Conservation (phyloP, 2,797 vertebrate species). For the Lagorchestes hirsutus region DNA sequence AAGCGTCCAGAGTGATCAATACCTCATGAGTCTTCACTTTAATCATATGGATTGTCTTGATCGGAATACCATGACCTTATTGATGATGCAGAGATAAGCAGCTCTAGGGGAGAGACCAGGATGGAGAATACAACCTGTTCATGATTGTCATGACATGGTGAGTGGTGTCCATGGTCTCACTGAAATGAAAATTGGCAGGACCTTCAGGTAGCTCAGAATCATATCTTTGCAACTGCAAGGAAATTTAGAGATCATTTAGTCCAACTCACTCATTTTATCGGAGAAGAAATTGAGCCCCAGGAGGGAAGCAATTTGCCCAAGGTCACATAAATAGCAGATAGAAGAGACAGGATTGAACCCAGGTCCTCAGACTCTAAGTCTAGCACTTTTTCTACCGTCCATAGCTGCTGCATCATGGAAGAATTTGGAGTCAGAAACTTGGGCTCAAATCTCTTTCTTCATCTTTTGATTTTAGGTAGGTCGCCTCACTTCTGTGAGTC, state of each 20-base stretch:
- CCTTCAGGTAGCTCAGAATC: background rate
- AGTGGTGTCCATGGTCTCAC: background rate
- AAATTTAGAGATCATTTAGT: background rate
- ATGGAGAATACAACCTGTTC: background rate
- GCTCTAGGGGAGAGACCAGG: background rate
- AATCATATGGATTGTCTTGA: constrained; percentile 53
- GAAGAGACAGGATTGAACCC: background rate
- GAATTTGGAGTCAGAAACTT: background rate
- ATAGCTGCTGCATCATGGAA: background rate
- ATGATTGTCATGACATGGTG: background rate
- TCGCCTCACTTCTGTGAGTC: background rate
- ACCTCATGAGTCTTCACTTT: constrained; percentile 66
- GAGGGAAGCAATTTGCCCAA: background rate
- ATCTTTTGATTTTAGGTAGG: background rate
- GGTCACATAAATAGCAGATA: background rate
- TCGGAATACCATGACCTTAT: constrained; percentile 11
- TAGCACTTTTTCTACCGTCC: background rate
- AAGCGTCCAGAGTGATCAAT: constrained; percentile 75
- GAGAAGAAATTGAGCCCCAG: background rate
- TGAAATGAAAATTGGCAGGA: background rate
- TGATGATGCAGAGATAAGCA: background rate
- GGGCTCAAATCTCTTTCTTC: background rate
- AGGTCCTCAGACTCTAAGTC: background rate
- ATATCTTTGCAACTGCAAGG: background rate
- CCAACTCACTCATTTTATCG: background rate